A percentile compares a stretch with the other conserved stretches of the same genome.
Evolutionary conservation across 2,113 vertebrate genomes (phyloP).

Genomic region (Tyto alba): DNA sequence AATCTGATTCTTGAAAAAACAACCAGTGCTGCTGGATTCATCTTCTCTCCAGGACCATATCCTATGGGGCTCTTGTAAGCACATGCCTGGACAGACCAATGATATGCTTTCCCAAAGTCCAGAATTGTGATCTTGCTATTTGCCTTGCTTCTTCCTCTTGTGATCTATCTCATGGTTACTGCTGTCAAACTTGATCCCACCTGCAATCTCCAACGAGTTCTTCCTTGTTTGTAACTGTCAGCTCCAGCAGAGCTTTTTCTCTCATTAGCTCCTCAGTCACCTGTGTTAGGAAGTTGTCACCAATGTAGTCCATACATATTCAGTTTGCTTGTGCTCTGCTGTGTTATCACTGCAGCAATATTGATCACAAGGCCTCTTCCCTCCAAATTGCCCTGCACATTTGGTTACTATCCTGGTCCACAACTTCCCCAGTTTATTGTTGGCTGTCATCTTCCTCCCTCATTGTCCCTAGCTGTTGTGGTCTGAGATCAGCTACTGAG

Average conservation of each 20-base stretch:
- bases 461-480: neutral
- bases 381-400: neutral
- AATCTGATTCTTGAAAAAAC: neutral
- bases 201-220: neutral
- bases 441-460: neutral
- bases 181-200: neutral
- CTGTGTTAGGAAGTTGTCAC: neutral
- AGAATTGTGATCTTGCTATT: neutral
- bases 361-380: accelerated
- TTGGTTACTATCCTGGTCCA: neutral
- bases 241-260: neutral
- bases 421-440: neutral
- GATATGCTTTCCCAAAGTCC: neutral
- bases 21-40: neutral
- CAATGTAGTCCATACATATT: neutral
- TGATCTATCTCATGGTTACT: neutral
- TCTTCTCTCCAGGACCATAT: neutral
- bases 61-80: neutral
- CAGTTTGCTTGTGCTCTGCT: neutral
- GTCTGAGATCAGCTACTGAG: no score
- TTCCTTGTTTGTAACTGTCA: neutral
- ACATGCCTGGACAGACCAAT: neutral
- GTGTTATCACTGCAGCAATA: neutral
- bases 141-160: neutral
- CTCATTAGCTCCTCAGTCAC: neutral